Evolutionary conservation across 1,140 invertebrate species (phyloP), one percentile per base, ranked within the genome.

Genomic region (Condylostylus longicornis): DNA sequence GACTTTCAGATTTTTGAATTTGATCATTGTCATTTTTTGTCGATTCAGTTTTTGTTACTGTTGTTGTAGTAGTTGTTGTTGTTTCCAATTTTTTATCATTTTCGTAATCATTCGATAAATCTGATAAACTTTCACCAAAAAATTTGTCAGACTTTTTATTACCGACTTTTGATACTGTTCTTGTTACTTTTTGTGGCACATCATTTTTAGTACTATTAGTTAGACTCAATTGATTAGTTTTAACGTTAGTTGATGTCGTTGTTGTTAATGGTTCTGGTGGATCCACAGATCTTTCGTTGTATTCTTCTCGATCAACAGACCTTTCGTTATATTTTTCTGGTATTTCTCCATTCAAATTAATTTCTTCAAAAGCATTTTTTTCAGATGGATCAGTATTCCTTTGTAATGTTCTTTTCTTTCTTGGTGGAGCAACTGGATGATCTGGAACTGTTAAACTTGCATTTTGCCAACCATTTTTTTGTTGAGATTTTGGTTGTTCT

Each of bases 131-230:
- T 33, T 38, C 37, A n/a, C 37, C 37, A 14, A 38, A 33, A 27
- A 38, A 38, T 38, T 38, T 38, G 21, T 38, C 37, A 2, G 37
- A 38, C 17, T 38, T 38, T 25, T 32, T 38, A 13, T 38, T 38
- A 25, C 37, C 37, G 28, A 38, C 31, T 17, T 32, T 20, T 3
- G 37, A 33, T 3, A 38, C 18, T n/a, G n/a, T n/a, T 25, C n/a
- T 31, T 31, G 10, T 13, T 31, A 13, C 6, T 6, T 13, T 31
- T 7, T 6, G 15, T 6, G 15, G 29, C n/a, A n/a, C n/a, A n/a
- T n/a, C n/a, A n/a, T n/a, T n/a, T n/a, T n/a, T n/a, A n/a, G n/a
- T n/a, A n/a, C n/a, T n/a, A n/a, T n/a, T n/a, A n/a, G n/a, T n/a
- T n/a, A n/a, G n/a, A n/a, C n/a, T 31, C 13, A 13, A 8, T 31